Conservation (phyloP, 2,797 vertebrate species). For the Benthosema pterotum region DNA sequence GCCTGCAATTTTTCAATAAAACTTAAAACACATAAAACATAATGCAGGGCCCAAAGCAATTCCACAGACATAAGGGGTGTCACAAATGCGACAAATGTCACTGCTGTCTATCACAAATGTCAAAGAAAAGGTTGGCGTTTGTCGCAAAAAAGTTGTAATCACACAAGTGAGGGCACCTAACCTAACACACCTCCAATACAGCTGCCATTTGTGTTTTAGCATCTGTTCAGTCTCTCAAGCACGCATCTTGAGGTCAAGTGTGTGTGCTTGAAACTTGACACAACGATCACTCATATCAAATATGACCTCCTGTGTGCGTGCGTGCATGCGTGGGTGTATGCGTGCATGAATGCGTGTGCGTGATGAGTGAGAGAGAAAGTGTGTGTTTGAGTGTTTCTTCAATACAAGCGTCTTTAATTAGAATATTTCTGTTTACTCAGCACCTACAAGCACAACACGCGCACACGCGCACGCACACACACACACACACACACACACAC, state of each 20-base stretch:
- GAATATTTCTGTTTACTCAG: constrained; percentile 7
- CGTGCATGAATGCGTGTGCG: not conserved
- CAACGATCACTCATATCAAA: not conserved
- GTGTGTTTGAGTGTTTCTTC: not conserved
- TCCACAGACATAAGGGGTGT: too few species aligned
- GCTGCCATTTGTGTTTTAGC: not conserved
- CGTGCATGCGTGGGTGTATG: not conserved
- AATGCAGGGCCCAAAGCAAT: too few species aligned
- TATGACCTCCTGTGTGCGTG: not conserved
- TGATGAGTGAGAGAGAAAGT: not conserved
- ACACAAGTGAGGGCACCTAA: not conserved
- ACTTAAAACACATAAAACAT: too few species aligned
- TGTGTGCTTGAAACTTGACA: not conserved
- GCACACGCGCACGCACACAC: too few species aligned
- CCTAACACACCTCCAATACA: constrained; percentile 74
- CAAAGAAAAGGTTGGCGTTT: too few species aligned
- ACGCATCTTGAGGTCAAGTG: not conserved
- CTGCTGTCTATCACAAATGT: too few species aligned
- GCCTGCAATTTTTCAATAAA: too few species aligned
- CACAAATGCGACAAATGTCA: too few species aligned
- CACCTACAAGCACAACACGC: not conserved
- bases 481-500: too few species aligned
- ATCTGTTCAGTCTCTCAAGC: not conserved
- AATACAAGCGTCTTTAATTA: not conserved
- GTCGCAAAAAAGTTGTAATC: too few species aligned